phyloP scores from a whole-genome alignment of 2,888 invertebrate species.

The Phaonia tiefii region DNA sequence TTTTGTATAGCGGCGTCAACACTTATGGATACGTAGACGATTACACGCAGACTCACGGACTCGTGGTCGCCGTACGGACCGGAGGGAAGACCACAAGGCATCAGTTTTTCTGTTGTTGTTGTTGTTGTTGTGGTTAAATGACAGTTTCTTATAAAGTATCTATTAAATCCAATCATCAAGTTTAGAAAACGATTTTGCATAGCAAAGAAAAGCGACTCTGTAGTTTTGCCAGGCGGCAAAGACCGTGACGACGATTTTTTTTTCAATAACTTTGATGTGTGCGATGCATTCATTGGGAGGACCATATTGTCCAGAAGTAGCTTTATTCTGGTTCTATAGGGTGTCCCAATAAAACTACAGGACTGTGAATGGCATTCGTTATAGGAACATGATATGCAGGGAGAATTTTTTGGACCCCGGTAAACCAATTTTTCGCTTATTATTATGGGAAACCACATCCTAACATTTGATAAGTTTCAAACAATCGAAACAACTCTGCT shows the following conservation, averaged over 20 bases:
- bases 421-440: too few relatives aligned
- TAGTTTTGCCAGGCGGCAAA: background rate
- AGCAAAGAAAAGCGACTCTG: background rate
- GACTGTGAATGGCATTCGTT: too few relatives aligned
- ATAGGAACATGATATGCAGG: too few relatives aligned
- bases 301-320: background rate
- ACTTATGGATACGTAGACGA: background rate
- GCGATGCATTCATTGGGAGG: background rate
- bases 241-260: background rate
- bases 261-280: background rate
- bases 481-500: too few relatives aligned
- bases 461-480: too few relatives aligned
- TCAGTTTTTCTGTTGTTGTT: constrained; percentile 4
- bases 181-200: background rate
- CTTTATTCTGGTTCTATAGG: too few relatives aligned
- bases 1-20: background rate
- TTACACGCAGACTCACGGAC: background rate
- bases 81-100: constrained; percentile 4
- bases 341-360: too few relatives aligned
- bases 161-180: constrained; percentile 41
- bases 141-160: constrained; percentile 57
- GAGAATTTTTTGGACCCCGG: too few relatives aligned
- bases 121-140: constrained; percentile 41
- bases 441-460: too few relatives aligned
- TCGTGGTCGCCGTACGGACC: background rate